Percentiles rank a stretch among this genome's conserved stretches.
Evolutionary conservation across 2,113 vertebrate genomes (phyloP).

Genomic region (Sus scrofa): T2T-Sscrofa CM000816.6:99409001-99409500

Average conservation of each 20-base stretch:
- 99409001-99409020: too few relatives aligned
- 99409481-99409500: background rate
- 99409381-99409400: background rate
- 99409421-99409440: background rate
- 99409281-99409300: background rate
- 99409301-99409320: slow-evolving; percentile 7
- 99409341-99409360: background rate
- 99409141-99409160: too few relatives aligned
- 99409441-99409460: background rate
- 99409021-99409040: too few relatives aligned
- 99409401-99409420: background rate
- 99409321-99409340: background rate
- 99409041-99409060: too few relatives aligned
- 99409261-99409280: background rate
- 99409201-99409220: slow-evolving; percentile 5
- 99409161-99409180: too few relatives aligned
- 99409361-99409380: background rate
- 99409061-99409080: too few relatives aligned
- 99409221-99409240: background rate
- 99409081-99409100: too few relatives aligned
- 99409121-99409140: too few relatives aligned
- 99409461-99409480: slow-evolving; percentile 8
- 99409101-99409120: too few relatives aligned
- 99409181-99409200: too few relatives aligned
- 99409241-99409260: background rate